Evolutionary conservation across 2,113 vertebrate genomes (phyloP).

Genomic region (Pristiophorus japonicus): DNA sequence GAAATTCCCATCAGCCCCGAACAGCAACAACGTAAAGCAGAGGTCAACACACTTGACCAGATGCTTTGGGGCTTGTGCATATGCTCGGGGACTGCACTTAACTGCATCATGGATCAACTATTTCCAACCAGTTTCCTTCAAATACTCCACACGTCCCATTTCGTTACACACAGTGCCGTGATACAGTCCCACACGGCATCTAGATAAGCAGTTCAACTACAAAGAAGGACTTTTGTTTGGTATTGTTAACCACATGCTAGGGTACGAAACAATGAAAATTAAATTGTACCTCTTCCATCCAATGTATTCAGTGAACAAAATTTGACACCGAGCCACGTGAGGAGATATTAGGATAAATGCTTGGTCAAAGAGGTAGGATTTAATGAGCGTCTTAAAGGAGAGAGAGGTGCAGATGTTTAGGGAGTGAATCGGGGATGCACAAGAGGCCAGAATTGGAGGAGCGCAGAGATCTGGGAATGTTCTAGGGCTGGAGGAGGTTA

Average conservation of each 20-base stretch:
- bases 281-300: background rate
- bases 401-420: too few species aligned
- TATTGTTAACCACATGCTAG: background rate
- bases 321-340: too few species aligned
- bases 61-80: background rate
- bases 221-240: background rate
- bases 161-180: background rate
- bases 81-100: slow-evolving; percentile 29
- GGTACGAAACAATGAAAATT: background rate
- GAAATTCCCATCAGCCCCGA: background rate
- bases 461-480: too few species aligned
- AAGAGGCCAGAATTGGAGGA: background rate
- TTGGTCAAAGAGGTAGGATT: too few species aligned
- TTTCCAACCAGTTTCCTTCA: background rate
- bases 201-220: background rate
- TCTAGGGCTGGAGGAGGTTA: too few species aligned
- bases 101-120: background rate
- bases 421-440: background rate
- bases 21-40: background rate
- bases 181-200: background rate
- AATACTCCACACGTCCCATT: background rate
- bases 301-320: background rate
- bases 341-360: background rate
- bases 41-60: background rate
- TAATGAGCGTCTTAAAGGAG: too few species aligned